Evolutionary conservation across 2,113 vertebrate species (phyloP), one percentile per base, ranked within the genome.

Genomic region (Xiphophorus couchianus): DNA sequence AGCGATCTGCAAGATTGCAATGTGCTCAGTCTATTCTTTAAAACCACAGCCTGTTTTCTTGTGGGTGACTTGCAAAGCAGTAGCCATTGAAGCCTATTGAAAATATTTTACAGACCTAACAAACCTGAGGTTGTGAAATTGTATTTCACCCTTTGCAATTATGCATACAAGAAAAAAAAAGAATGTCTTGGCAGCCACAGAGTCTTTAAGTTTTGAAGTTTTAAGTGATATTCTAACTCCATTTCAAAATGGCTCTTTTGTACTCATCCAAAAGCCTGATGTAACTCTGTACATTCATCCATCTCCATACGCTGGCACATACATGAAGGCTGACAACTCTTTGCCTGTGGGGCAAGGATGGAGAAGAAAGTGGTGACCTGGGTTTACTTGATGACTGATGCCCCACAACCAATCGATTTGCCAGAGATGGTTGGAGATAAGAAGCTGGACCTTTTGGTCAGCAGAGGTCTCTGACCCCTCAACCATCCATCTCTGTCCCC

Each of bases 341-440:
- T 62, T 71, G 82, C 76, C 82, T 29, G 33, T 27, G n/a, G 85
- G 74, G 78, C 30, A 65, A 13, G 11, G 66, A 4, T 39, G 15
- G 30, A 74, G 71, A 86, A 84, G 64, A 91, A 91, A 86, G 81
- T 69, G 19, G 65, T 77, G 76, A 89, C 82, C 87, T 90, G 80
- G 74, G 63, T 82, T 80, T 81, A 62, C 68, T 29, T 84, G 84
- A 84, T 95, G 96, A 96, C 93, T 95, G 96, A 97, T 95, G 95
- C 93, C 91, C 96, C 96, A 96, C 88, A 96, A 94, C 96, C 94
- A 97, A 97, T 97, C 95, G 90, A 97, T 97, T 97, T 96, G 94
- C 93, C 89, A 73, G 94, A 93, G 92, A 87, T 70, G 91, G 93
- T 92, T 89, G 94, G 92, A 96, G 96, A 95, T 96, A 96, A 96